These are phyloP conservation scores for Spermophilus dauricus DNA, from an alignment of 2,113 vertebrate species.

Conservation along the genomic window DNA sequence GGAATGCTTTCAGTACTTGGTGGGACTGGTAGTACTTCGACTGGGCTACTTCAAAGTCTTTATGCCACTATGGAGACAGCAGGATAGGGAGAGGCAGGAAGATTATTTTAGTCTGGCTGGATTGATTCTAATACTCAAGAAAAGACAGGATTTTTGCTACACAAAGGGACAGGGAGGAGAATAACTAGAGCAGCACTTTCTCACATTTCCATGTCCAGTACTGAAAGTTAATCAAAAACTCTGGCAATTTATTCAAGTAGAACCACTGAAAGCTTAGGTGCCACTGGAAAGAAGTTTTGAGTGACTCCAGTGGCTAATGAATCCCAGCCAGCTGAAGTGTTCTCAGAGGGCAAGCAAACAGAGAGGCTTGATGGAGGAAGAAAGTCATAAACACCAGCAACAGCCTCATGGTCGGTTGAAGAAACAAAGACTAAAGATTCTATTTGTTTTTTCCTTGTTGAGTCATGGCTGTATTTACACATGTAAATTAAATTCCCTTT, in stretches of 20 bases:
- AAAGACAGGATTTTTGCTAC: conserved; percentile 41
- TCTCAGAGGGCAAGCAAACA: conserved; percentile 56
- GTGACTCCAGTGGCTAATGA: conserved; percentile 21
- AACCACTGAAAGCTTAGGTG: conserved; percentile 64
- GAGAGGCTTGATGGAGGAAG: conserved; percentile 49
- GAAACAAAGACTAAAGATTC: conserved; percentile 31
- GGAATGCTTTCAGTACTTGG: neutral
- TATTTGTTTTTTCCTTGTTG: conserved; percentile 12
- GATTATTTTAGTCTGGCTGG: neutral
- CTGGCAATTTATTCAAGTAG: conserved; percentile 64
- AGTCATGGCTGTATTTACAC: neutral
- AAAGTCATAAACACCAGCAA: conserved; percentile 39
- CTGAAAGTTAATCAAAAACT: conserved; percentile 64
- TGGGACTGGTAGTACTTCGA: neutral
- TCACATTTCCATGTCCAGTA: conserved; percentile 59
- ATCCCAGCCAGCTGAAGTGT: conserved; percentile 43
- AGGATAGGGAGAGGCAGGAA: no score
- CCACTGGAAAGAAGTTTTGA: conserved; percentile 34
- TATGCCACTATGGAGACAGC: neutral
- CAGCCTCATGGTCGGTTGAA: neutral
- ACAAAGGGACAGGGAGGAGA: conserved; percentile 31
- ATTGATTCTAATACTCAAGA: conserved; percentile 48
- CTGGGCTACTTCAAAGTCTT: neutral
- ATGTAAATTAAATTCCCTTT: conserved; percentile 29
- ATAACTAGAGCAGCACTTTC: conserved; percentile 70